Evolutionary conservation across 2,888 invertebrate genomes (phyloP).

Genomic region (Leptinotarsa tumamoca): DNA sequence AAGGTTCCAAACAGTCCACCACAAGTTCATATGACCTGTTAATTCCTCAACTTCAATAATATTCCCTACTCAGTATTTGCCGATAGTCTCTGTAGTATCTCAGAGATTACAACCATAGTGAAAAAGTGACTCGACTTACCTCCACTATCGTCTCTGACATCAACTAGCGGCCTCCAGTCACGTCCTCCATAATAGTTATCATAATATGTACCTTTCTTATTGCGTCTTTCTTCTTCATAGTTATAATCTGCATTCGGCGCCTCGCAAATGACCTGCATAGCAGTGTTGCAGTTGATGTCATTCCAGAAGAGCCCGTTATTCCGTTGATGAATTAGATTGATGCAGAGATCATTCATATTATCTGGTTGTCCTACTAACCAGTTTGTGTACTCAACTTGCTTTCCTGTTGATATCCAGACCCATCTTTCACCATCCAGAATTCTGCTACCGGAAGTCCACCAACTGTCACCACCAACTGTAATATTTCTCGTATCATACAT

Average conservation of each 20-base stretch:
- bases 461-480: constrained; percentile 27
- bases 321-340: constrained; percentile 11
- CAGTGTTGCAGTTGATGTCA: constrained; percentile 21
- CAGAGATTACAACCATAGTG: not conserved
- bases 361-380: constrained; percentile 33
- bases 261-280: constrained; percentile 31
- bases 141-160: not conserved
- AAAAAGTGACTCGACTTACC: not conserved
- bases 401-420: constrained; percentile 34
- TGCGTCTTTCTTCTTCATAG: not conserved
- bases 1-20: no score
- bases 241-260: constrained; percentile 7
- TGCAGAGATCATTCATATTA: constrained; percentile 24
- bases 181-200: not conserved
- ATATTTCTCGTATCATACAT: not conserved
- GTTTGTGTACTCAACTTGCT: constrained; percentile 31
- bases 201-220: not conserved
- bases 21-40: no score
- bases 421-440: constrained; percentile 28
- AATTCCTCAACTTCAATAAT: no score
- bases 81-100: not conserved
- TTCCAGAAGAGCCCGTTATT: constrained; percentile 31
- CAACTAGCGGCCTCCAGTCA: not conserved
- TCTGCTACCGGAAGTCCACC: constrained; percentile 35
- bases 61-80: no score